Conservation (phyloP, 2,888 invertebrate species). For the Drosophila meridionalis region DNA sequence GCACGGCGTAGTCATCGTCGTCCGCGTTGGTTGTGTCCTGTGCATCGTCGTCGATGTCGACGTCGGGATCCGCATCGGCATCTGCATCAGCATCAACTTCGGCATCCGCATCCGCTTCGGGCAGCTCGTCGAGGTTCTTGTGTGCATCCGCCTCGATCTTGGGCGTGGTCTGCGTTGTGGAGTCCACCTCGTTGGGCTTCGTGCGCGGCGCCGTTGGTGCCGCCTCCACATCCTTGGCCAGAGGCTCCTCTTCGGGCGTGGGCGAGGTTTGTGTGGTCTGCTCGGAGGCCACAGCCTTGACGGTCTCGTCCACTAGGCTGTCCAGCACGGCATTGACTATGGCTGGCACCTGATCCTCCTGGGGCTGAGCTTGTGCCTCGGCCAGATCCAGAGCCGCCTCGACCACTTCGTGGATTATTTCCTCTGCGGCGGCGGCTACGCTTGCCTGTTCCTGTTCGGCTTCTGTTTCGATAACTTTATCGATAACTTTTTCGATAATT, state of each 20-base stretch:
- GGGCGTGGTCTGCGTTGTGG: constrained; percentile 82
- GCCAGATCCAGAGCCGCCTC: constrained; percentile 70
- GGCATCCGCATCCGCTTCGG: constrained; percentile 42
- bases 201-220: constrained; percentile 32
- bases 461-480: background rate
- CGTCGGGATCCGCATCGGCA: constrained; percentile 43
- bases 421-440: constrained; percentile 63
- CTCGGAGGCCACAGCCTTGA: constrained; percentile 56
- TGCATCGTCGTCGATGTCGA: constrained; percentile 47
- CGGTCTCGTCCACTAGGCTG: constrained; percentile 72
- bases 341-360: constrained; percentile 57
- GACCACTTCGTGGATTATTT: constrained; percentile 79
- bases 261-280: constrained; percentile 58
- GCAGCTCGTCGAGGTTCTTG: constrained; percentile 40
- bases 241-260: constrained; percentile 14
- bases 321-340: constrained; percentile 77
- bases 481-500: background rate
- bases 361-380: constrained; percentile 9
- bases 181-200: constrained; percentile 77
- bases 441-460: constrained; percentile 33
- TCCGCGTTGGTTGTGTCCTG: constrained; percentile 50
- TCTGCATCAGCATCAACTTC: constrained; percentile 53
- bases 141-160: constrained; percentile 67
- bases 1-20: constrained; percentile 81
- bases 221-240: constrained; percentile 1